Percentiles rank a stretch among this genome's conserved stretches.
Evolutionary conservation across 2,888 invertebrate genomes (phyloP).

Genomic region (Dolomedes plantarius): DNA sequence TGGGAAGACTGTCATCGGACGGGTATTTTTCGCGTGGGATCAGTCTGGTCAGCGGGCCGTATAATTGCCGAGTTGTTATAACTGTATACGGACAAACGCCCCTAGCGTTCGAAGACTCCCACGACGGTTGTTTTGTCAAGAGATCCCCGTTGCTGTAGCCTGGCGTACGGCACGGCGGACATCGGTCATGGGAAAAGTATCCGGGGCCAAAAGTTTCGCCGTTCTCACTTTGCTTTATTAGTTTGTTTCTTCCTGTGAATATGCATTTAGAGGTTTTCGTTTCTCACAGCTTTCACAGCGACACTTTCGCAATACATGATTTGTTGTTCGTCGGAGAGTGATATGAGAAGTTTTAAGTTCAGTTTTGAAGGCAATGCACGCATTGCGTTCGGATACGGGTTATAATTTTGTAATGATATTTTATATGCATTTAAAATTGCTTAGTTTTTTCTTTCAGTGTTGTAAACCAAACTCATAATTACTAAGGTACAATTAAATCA

Average conservation of each 20-base stretch:
- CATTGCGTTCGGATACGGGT: too few species aligned
- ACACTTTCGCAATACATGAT: too few species aligned
- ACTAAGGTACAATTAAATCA: too few species aligned
- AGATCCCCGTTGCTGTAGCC: background rate
- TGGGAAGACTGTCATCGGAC: background rate
- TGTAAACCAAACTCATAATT: too few species aligned
- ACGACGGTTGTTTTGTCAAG: background rate
- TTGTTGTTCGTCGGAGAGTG: too few species aligned
- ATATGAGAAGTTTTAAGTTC: too few species aligned
- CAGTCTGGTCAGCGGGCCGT: constrained; percentile 45
- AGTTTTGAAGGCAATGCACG: too few species aligned
- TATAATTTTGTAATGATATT: too few species aligned
- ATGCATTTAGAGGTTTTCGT: background rate
- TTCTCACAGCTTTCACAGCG: too few species aligned
- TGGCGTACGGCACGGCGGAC: background rate
- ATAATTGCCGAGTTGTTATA: constrained; percentile 41
- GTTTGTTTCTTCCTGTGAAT: background rate
- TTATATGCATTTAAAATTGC: too few species aligned
- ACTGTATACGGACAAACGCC: constrained; percentile 31
- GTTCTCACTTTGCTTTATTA: background rate
- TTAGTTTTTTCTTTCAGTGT: too few species aligned
- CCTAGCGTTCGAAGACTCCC: constrained; percentile 16
- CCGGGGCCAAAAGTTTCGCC: background rate
- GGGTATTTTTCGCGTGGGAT: constrained; percentile 34
- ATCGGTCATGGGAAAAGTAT: constrained; percentile 7